A percentile compares a stretch with the other conserved stretches of the same genome.
Conservation (phyloP, 2,888 invertebrate genomes). For the Cremastinae sp. region DNA sequence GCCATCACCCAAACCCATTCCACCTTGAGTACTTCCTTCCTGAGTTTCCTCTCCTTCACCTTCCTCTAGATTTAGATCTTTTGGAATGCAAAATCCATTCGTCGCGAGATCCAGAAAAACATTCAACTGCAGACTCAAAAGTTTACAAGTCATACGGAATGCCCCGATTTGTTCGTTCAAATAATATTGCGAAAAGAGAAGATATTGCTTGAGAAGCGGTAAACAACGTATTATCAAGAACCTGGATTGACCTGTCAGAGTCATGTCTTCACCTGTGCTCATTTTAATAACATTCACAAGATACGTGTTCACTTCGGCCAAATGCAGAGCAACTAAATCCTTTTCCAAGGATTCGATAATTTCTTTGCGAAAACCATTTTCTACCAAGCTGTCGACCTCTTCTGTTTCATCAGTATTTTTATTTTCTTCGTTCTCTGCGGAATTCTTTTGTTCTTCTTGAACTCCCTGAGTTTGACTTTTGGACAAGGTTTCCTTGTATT, state of each 20-base stretch:
- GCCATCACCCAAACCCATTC: slow-evolving; percentile 95
- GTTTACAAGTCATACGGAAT: slow-evolving; percentile 90
- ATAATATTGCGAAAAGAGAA: slow-evolving; percentile 88
- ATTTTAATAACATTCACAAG: slow-evolving; percentile 74
- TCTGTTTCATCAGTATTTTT: slow-evolving; percentile 78
- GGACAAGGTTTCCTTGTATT: slow-evolving; percentile 81
- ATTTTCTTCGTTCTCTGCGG: slow-evolving; percentile 75
- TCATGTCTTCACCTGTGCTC: slow-evolving; percentile 22
- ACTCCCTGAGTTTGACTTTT: slow-evolving; percentile 77
- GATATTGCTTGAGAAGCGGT: slow-evolving; percentile 90
- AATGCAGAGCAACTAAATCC: slow-evolving; percentile 84
- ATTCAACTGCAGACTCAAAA: slow-evolving; percentile 90
- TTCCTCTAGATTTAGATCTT: slow-evolving; percentile 89
- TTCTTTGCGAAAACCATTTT: slow-evolving; percentile 85
- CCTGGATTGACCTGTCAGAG: slow-evolving; percentile 44
- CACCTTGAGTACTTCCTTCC: slow-evolving; percentile 83
- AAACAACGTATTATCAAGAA: slow-evolving; percentile 80
- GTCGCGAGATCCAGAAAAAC: slow-evolving; percentile 91
- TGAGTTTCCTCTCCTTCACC: slow-evolving; percentile 81
- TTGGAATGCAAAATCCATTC: slow-evolving; percentile 96
- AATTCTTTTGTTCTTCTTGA: slow-evolving; percentile 71
- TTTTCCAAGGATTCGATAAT: slow-evolving; percentile 84
- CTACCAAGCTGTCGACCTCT: slow-evolving; percentile 82
- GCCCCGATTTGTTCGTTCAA: slow-evolving; percentile 89
- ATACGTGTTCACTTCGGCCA: slow-evolving; percentile 79